These are phyloP conservation scores for Platyscapa corneri DNA, from an alignment of 1,140 invertebrate species.

Conservation along the genomic window DNA sequence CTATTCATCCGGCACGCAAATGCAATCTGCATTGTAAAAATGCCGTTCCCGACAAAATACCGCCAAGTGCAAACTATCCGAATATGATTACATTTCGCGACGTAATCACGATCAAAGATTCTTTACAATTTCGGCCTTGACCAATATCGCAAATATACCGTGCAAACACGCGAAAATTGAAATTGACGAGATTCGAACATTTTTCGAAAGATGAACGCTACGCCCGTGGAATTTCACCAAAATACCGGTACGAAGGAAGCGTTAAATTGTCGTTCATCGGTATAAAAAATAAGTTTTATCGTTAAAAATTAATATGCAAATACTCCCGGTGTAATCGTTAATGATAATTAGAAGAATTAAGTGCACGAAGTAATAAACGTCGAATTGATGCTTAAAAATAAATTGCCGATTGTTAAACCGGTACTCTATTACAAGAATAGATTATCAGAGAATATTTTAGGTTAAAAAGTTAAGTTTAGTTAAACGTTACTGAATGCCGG, in stretches of 20 bases:
- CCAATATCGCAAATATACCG: background rate
- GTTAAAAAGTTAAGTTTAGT: background rate
- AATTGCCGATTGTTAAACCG: background rate
- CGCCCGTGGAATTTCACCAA: background rate
- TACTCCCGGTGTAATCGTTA: background rate
- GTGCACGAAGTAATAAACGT: background rate
- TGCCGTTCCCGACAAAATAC: background rate
- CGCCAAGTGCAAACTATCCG: background rate
- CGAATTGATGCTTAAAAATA: too few relatives aligned
- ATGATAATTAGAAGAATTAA: background rate
- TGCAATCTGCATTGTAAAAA: slow-evolving; percentile 11
- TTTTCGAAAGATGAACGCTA: background rate
- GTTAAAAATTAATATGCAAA: background rate
- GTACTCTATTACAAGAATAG: background rate
- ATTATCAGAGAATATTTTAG: background rate
- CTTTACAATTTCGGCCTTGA: slow-evolving; percentile 20
- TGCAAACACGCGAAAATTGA: background rate
- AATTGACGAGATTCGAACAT: background rate
- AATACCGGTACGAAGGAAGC: background rate
- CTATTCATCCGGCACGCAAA: slow-evolving; percentile 3
- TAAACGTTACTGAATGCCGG: background rate
- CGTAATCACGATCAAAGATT: slow-evolving; percentile 23
- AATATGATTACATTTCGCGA: background rate
- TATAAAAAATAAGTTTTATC: background rate
- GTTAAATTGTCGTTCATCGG: background rate